These are phyloP conservation scores for Setophaga coronata DNA, from an alignment of 2,113 vertebrate species.

Conservation along the genomic window DNA sequence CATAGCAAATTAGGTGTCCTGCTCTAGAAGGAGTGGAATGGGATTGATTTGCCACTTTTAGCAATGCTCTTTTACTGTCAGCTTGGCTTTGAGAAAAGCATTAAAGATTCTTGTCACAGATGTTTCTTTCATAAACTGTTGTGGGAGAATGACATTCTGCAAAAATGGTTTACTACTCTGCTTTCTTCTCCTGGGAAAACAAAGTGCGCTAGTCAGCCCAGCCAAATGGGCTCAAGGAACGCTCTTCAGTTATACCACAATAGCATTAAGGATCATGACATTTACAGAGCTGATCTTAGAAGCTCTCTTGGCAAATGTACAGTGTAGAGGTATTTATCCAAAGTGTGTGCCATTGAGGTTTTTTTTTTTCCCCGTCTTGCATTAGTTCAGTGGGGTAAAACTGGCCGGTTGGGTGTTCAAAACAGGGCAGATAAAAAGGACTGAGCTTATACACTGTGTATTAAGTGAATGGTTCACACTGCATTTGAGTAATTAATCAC, in stretches of 20 bases:
- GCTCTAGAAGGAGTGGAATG: slow-evolving; percentile 75
- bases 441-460: slow-evolving; percentile 48
- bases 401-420: slow-evolving; percentile 41
- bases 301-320: slow-evolving; percentile 75
- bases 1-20: slow-evolving; percentile 88
- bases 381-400: slow-evolving; percentile 55
- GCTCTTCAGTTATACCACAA: slow-evolving; percentile 77
- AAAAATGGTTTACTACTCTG: slow-evolving; percentile 82
- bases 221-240: slow-evolving; percentile 80
- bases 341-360: slow-evolving; percentile 61
- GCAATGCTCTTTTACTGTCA: slow-evolving; percentile 81
- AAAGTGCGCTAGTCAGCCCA: slow-evolving; percentile 73
- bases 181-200: slow-evolving; percentile 81
- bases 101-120: slow-evolving; percentile 88
- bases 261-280: slow-evolving; percentile 77
- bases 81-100: slow-evolving; percentile 77
- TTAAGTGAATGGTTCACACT: slow-evolving; percentile 60
- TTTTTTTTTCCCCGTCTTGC: slow-evolving; percentile 34
- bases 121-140: slow-evolving; percentile 88
- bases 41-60: slow-evolving; percentile 78
- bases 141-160: slow-evolving; percentile 83
- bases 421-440: slow-evolving; percentile 60
- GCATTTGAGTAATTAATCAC: slow-evolving; percentile 66
- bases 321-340: slow-evolving; percentile 74
- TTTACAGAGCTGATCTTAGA: slow-evolving; percentile 79